phyloP scores from a whole-genome alignment of 2,113 vertebrate species.

The Athene cunicularia region DNA sequence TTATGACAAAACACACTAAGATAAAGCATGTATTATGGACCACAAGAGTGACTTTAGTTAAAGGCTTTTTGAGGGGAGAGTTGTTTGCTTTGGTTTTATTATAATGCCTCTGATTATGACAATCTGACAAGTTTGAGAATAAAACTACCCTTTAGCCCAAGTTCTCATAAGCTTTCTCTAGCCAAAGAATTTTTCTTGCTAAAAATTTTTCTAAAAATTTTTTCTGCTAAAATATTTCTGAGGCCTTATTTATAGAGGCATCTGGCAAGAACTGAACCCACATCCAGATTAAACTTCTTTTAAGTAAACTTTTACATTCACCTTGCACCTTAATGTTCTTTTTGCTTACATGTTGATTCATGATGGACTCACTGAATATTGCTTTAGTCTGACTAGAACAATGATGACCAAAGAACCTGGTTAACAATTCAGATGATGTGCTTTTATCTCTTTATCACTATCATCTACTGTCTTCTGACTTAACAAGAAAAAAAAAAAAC shows the following conservation, averaged over 20 bases:
- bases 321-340: neutral
- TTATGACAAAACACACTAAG: constrained; percentile 10
- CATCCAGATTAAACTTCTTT: neutral
- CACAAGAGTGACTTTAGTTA: neutral
- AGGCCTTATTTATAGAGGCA: neutral
- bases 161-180: neutral
- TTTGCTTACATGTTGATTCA: neutral
- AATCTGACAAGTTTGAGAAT: neutral
- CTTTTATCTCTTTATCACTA: constrained; percentile 28
- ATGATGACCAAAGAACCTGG: neutral
- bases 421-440: neutral
- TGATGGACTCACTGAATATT: constrained; percentile 4
- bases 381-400: constrained; percentile 22
- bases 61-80: neutral
- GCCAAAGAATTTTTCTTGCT: neutral
- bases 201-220: neutral
- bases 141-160: neutral
- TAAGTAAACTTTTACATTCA: neutral
- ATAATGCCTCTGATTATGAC: neutral
- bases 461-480: neutral
- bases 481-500: neutral
- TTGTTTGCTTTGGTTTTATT: neutral
- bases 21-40: neutral
- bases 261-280: neutral
- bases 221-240: neutral